Evolutionary conservation across 2,113 vertebrate genomes (phyloP).

Genomic region (Rynchops niger): DNA sequence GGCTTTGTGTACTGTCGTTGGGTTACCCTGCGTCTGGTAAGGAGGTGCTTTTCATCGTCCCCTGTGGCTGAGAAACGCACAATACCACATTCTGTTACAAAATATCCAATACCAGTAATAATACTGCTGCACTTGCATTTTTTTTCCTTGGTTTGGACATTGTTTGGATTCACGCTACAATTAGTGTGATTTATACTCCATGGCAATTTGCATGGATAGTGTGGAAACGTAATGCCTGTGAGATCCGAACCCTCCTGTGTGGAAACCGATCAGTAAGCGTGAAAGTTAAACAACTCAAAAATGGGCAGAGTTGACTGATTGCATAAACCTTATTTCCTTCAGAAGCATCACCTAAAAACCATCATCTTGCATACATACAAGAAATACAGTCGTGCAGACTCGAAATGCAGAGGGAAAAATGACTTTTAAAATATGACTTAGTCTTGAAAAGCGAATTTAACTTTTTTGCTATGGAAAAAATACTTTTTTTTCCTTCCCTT

Average conservation of each 20-base stretch:
- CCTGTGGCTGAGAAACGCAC: not conserved
- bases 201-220: not conserved
- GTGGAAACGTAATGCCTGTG: not conserved
- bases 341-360: not conserved
- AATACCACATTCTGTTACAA: not conserved
- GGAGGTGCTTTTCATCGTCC: not conserved
- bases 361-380: accelerated
- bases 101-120: not conserved
- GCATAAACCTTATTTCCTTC: not conserved
- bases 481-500: not conserved
- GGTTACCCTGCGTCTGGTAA: not conserved
- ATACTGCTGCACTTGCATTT: not conserved
- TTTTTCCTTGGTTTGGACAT: not conserved
- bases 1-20: not conserved
- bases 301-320: not conserved
- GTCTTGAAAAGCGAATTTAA: not conserved
- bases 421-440: not conserved
- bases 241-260: not conserved
- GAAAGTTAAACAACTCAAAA: not conserved
- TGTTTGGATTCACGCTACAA: not conserved
- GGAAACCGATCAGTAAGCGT: not conserved
- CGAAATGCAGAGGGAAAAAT: not conserved
- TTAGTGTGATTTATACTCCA: not conserved
- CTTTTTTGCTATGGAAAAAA: not conserved
- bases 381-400: not conserved